These are phyloP conservation scores for Lateolabrax maculatus DNA, from an alignment of 2,797 vertebrate genomes.

Conservation along the genomic window DNA sequence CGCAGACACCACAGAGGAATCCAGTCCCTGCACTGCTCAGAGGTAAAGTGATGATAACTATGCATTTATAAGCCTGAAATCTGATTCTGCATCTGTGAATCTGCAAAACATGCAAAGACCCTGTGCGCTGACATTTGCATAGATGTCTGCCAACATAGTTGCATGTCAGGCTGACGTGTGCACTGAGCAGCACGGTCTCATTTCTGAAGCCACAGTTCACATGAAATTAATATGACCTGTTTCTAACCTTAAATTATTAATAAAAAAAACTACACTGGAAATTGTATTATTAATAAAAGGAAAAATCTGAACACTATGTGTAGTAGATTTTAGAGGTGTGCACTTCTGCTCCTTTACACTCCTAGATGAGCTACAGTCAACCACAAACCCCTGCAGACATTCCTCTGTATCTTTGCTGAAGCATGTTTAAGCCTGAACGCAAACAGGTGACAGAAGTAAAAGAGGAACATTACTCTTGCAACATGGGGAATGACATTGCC, in stretches of 20 bases:
- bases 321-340: not conserved
- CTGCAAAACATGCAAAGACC: conserved; percentile 25
- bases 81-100: conserved; percentile 25
- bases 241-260: not conserved
- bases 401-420: conserved; percentile 24
- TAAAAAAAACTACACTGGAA: not conserved
- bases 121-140: conserved; percentile 30
- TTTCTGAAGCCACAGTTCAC: not conserved
- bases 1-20: conserved; percentile 23
- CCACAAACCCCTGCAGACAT: conserved; percentile 19
- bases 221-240: not conserved
- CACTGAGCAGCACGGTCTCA: conserved; percentile 11
- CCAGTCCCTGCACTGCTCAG: conserved; percentile 7
- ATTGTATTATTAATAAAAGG: not conserved
- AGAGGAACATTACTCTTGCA: conserved; percentile 1
- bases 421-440: conserved; percentile 59
- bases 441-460: conserved; percentile 22
- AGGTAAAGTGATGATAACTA: conserved; percentile 33
- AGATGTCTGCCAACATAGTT: conserved; percentile 38
- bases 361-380: not conserved
- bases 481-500: not conserved
- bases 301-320: not conserved
- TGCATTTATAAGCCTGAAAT: conserved; percentile 38
- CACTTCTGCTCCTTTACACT: not conserved
- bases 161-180: conserved; percentile 13